Percentiles rank a stretch among this genome's conserved stretches.
phyloP scores from a whole-genome alignment of 2,113 vertebrate species.

The Aegotheles bennettii region DNA sequence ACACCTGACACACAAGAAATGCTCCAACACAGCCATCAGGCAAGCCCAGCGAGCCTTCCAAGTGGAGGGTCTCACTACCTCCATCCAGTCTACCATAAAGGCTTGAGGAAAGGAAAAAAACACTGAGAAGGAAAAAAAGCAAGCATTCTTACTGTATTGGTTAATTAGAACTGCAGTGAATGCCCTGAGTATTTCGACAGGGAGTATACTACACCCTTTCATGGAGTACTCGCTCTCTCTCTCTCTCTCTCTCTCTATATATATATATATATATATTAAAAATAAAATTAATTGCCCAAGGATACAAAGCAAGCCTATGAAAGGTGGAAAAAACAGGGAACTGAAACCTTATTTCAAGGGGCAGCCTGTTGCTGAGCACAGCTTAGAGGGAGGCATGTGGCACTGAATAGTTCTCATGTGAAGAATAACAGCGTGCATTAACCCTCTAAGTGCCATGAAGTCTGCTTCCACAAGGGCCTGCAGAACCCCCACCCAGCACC shows the following conservation, averaged over 20 bases:
- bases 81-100: neutral
- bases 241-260: no score
- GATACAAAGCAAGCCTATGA: neutral
- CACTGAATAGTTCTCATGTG: accelerated
- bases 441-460: neutral
- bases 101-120: neutral
- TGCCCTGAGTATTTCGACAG: neutral
- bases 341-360: neutral
- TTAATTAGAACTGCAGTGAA: neutral
- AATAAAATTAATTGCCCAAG: neutral
- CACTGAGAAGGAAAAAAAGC: neutral
- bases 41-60: neutral
- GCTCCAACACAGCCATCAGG: neutral
- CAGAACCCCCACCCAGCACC: neutral
- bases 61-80: neutral
- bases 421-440: neutral
- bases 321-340: neutral
- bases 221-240: no score
- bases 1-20: neutral
- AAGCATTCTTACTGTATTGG: neutral
- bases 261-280: neutral
- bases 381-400: neutral
- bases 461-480: neutral
- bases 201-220: neutral
- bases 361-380: neutral